phyloP scores from a whole-genome alignment of 1,140 invertebrate genomes.

The Aphis gossypii region DNA sequence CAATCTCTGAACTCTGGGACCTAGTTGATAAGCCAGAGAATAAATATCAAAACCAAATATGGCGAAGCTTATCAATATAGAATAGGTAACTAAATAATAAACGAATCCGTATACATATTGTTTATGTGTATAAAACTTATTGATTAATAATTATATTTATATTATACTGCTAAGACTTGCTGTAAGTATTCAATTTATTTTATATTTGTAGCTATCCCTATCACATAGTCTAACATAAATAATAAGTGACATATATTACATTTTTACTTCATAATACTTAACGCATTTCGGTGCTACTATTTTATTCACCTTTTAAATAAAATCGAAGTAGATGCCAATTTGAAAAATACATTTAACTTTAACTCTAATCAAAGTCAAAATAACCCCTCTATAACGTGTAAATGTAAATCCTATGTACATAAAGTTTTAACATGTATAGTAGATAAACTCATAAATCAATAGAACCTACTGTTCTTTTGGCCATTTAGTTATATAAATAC shows the following conservation, averaged over 20 bases:
- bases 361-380: neutral
- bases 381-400: neutral
- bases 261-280: neutral
- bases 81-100: neutral
- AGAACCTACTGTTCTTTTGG: neutral
- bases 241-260: neutral
- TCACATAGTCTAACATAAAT: neutral
- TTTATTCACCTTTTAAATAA: neutral
- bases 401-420: neutral
- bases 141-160: neutral
- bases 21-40: too few relatives aligned
- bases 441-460: neutral
- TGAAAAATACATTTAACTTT: slow-evolving; percentile 7
- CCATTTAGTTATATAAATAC: neutral
- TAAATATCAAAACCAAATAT: too few relatives aligned
- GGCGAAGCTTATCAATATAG: neutral
- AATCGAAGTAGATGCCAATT: neutral
- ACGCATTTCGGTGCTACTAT: neutral
- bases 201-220: too few relatives aligned
- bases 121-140: neutral
- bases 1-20: too few relatives aligned
- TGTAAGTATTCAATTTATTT: neutral
- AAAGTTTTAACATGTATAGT: neutral
- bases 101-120: too few relatives aligned
- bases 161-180: neutral